Conservation (phyloP, 37 sponge, comb jelly and placozoan genomes). For the Beroe ovata region DNA sequence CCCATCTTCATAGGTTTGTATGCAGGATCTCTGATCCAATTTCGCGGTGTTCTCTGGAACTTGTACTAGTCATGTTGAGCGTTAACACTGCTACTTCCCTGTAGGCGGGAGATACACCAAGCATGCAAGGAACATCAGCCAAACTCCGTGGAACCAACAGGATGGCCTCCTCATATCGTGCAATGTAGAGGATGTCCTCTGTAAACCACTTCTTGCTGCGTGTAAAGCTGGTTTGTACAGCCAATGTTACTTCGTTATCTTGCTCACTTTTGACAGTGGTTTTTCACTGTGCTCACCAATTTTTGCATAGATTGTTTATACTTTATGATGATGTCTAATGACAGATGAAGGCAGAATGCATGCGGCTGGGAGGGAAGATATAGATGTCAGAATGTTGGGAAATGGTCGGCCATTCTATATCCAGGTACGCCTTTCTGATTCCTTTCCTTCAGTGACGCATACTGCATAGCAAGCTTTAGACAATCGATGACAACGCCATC, state of each 20-base stretch:
- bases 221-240: conserved; percentile 22
- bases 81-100: conserved; percentile 64
- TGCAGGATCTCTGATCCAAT: too few relatives aligned
- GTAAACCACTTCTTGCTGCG: background rate
- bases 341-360: conserved; percentile 44
- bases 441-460: background rate
- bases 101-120: conserved; percentile 92
- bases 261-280: too few relatives aligned
- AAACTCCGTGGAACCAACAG: conserved; percentile 91
- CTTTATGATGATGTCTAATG: background rate
- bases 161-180: conserved; percentile 76
- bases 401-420: conserved; percentile 68
- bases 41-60: too few relatives aligned
- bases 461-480: too few relatives aligned
- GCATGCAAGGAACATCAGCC: conserved; percentile 81
- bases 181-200: conserved; percentile 3
- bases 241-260: too few relatives aligned
- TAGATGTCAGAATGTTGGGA: conserved; percentile 97
- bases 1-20: conserved; percentile 7
- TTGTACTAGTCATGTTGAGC: too few relatives aligned
- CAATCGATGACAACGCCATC: too few relatives aligned
- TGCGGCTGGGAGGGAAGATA: conserved; percentile 89
- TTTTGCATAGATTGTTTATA: background rate
- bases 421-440: background rate
- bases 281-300: background rate